Percentiles rank a stretch among this genome's conserved stretches.
phyloP scores from a whole-genome alignment of 2,888 invertebrate genomes.

The Oxystoma pomonae region DNA sequence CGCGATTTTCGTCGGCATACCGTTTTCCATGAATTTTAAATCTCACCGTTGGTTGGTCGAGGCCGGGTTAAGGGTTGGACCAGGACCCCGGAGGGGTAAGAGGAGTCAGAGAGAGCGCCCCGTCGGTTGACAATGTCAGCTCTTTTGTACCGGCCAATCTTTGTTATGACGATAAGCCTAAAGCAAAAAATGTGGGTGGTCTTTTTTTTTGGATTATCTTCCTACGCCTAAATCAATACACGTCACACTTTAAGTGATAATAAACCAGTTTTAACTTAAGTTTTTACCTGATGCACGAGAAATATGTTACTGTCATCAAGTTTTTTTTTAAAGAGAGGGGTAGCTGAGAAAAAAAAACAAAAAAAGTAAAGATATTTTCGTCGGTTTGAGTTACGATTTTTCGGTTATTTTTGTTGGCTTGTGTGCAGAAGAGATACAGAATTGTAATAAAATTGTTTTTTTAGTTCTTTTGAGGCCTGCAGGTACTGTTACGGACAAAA shows the following conservation, averaged over 20 bases:
- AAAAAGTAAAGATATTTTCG: neutral
- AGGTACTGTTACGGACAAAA: no score
- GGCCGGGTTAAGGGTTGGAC: neutral
- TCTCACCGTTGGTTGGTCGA: slow-evolving; percentile 7
- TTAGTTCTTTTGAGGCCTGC: neutral
- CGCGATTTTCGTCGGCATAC: slow-evolving; percentile 19
- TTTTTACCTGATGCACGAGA: no score
- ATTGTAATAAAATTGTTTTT: neutral
- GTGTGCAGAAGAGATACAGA: neutral
- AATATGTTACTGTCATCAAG: no score
- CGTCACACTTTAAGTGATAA: no score
- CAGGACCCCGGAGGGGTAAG: neutral
- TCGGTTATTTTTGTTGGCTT: neutral
- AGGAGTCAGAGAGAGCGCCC: neutral
- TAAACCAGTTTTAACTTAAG: no score
- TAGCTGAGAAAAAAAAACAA: neutral
- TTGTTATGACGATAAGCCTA: no score
- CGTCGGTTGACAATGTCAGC: no score
- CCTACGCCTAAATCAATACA: no score
- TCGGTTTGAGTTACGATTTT: neutral
- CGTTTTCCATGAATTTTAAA: slow-evolving; percentile 25
- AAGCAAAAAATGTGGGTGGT: no score
- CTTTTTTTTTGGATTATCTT: no score
- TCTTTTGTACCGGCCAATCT: no score
- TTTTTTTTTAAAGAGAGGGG: neutral